Percentiles rank a stretch among this genome's conserved stretches.
phyloP scores from a whole-genome alignment of 2,888 invertebrate genomes.

The Lymantria monacha region DNA sequence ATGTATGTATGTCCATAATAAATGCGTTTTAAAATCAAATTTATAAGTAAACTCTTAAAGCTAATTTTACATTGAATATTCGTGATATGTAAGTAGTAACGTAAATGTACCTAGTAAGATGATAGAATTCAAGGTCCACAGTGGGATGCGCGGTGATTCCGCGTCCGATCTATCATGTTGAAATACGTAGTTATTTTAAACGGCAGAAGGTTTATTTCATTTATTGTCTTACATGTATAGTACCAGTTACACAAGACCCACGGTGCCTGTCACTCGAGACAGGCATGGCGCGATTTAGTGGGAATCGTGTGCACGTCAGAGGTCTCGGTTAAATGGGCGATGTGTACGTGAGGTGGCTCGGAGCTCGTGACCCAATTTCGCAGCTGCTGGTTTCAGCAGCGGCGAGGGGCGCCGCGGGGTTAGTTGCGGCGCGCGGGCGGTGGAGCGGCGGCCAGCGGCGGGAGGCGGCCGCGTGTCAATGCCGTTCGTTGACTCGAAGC shows the following conservation, averaged over 20 bases:
- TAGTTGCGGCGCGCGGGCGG: conserved; percentile 37
- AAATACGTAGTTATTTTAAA: conserved; percentile 62
- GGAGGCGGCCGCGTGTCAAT: conserved; percentile 76
- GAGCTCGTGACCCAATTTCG: conserved; percentile 80
- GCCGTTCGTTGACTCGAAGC: conserved; percentile 81
- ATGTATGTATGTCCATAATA: too few relatives aligned
- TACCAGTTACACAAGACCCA: conserved; percentile 42
- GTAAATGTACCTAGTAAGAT: conserved; percentile 19
- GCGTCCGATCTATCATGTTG: conserved; percentile 52
- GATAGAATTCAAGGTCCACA: conserved; percentile 40
- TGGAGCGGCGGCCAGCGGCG: conserved; percentile 43
- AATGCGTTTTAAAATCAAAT: too few relatives aligned
- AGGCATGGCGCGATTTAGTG: conserved; percentile 14
- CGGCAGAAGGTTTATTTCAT: conserved; percentile 65
- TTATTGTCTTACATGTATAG: conserved; percentile 57
- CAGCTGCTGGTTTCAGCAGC: conserved; percentile 81
- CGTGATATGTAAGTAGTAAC: conserved; percentile 7
- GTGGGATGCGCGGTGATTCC: conserved; percentile 43
- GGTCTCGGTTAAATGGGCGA: conserved; percentile 58
- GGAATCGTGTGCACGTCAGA: conserved; percentile 44
- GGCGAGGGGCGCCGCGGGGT: conserved; percentile 53
- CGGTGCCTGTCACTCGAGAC: conserved; percentile 21
- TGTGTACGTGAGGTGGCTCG: conserved; percentile 66
- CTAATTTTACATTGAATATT: background rate
- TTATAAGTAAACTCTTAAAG: too few relatives aligned